Percentiles rank a stretch among this genome's conserved stretches.
Evolutionary conservation across 2,113 vertebrate species (phyloP).

Genomic region (Pseudorectes ferrugineus): DNA sequence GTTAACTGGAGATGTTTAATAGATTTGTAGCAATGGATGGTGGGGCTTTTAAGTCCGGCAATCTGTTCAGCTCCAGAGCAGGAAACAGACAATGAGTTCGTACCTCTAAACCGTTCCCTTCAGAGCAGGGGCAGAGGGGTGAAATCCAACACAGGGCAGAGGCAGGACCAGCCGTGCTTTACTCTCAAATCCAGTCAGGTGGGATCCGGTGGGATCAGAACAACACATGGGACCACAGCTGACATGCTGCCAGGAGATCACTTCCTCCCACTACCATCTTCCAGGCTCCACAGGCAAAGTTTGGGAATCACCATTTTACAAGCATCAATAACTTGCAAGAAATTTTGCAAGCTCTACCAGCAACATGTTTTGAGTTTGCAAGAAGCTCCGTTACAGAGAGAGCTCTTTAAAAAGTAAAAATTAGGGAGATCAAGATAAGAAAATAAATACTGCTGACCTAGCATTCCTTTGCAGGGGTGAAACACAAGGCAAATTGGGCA

Average conservation of each 20-base stretch:
- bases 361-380: not conserved
- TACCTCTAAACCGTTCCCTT: not conserved
- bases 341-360: not conserved
- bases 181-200: not conserved
- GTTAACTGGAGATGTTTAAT: slow-evolving; percentile 27
- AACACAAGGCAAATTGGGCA: not conserved
- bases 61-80: not conserved
- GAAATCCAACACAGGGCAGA: not conserved
- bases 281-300: not conserved
- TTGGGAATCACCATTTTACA: not conserved
- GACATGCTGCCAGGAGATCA: not conserved
- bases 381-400: not conserved
- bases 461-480: not conserved
- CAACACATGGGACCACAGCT: not conserved
- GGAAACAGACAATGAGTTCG: rapidly evolving
- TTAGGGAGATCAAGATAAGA: slow-evolving; percentile 14
- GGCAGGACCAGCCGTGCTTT: not conserved
- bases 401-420: slow-evolving; percentile 20
- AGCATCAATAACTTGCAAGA: not conserved
- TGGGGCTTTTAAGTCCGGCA: not conserved
- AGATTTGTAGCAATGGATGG: slow-evolving; percentile 3
- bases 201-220: not conserved
- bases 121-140: not conserved
- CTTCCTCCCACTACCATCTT: not conserved
- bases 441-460: slow-evolving; percentile 33